Base-by-base conservation (phyloP, 2,113 vertebrate species). In the Nesoenas mayeri region DNA sequence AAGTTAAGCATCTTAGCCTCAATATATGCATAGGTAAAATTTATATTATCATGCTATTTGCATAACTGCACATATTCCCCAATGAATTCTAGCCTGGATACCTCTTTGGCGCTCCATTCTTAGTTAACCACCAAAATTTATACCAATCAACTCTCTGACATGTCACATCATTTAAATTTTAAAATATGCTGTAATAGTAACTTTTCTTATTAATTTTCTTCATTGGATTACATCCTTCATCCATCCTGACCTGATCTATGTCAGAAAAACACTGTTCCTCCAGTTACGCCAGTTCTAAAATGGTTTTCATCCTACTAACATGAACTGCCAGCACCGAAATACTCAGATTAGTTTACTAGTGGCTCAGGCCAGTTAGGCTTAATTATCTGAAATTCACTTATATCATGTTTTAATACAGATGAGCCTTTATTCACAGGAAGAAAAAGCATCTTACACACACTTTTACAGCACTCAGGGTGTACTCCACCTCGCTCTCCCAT, bases 51-150 rank as follows among this genome's bases (percentile, higher is more conserved):
- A 20, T 0, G 0, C 21, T 47, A 58, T 47, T 38, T 91, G 51
- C 4, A 0, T 28, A 50, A 74, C 12, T 0, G 2, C 32, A 36
- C 8, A 11, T 28, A 47, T 19, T 88, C 11, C 34, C 16, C 57
- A 38, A 22, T 0, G 6, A 88, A 88, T 36, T 58, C 47, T 13
- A n/a, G 36, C 62, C 51, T 7, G 14, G 25, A 6, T 7, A 36
- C 19, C 14, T 78, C 60, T 70, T 62, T 31, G 36, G 18, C 36
- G 84, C 31, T 84, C 40, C 11, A 2, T 40, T 81, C 42, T 44
- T 3, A 0, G 24, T 53, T 50, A 81, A 81, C 24, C 32, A 15
- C 9, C 7, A 19, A 28, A 14, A 85, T 44, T 28, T 36, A 25
- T 60, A 66, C 32, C 60, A 32, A 47, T 56, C 60, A 85, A 22